A percentile compares a stretch with the other conserved stretches of the same genome.
Evolutionary conservation across 2,113 vertebrate genomes (phyloP).

Genomic region (Vulpes lagopus): DNA sequence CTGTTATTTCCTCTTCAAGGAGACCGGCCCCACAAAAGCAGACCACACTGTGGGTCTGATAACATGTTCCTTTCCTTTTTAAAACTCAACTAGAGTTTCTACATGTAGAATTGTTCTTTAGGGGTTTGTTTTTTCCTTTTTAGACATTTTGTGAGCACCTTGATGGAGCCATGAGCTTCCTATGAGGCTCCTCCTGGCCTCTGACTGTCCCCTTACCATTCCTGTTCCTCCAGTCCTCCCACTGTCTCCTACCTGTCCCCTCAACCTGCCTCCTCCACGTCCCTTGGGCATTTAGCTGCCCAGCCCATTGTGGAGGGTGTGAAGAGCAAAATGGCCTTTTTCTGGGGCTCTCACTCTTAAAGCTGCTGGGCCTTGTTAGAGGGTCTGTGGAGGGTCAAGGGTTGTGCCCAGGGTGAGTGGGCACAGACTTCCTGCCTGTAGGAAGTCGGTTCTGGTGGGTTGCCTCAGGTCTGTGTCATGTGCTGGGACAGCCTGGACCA

Average conservation of each 20-base stretch:
- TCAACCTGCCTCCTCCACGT: neutral
- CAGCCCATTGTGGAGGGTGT: neutral
- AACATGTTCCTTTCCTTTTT: neutral
- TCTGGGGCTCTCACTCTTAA: neutral
- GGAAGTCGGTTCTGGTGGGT: neutral
- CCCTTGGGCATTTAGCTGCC: neutral
- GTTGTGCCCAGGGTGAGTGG: neutral
- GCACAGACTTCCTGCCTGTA: neutral
- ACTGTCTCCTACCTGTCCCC: neutral
- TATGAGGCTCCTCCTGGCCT: neutral
- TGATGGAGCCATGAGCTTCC: neutral
- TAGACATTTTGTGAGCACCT: neutral
- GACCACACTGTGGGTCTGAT: constrained; percentile 64
- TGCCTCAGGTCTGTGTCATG: neutral
- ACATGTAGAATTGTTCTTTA: constrained; percentile 55
- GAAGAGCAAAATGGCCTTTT: neutral
- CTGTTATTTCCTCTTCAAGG: constrained; percentile 25
- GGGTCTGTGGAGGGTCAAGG: neutral
- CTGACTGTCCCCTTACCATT: neutral
- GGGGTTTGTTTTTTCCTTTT: neutral
- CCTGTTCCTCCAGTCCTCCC: neutral
- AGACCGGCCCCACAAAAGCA: neutral
- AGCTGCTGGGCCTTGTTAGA: neutral
- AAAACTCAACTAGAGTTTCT: constrained; percentile 73
- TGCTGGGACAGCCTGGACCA: neutral